These are phyloP conservation scores for Scarus forsteni DNA, from an alignment of 2,797 vertebrate genomes.

Conservation along the genomic window DNA sequence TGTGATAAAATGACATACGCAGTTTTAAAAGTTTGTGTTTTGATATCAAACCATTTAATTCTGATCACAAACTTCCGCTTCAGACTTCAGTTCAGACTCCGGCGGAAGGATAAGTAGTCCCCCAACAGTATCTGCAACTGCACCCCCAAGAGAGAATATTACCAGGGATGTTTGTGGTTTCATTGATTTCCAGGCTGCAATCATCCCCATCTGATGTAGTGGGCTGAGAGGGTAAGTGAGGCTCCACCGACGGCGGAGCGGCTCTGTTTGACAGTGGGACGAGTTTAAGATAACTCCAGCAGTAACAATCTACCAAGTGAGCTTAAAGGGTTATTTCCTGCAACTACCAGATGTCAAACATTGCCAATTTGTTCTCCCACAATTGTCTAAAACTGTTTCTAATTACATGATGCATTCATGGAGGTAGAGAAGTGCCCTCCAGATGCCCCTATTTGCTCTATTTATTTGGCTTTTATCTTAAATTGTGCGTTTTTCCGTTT, in stretches of 20 bases:
- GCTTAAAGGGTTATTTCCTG: constrained; percentile 42
- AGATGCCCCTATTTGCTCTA: constrained; percentile 8
- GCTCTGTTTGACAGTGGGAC: constrained; percentile 56
- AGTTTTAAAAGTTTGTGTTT: constrained; percentile 16
- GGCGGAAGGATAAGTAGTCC: constrained; percentile 58
- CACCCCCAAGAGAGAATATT: constrained; percentile 77
- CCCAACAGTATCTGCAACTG: constrained; percentile 64
- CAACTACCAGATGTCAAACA: constrained; percentile 20
- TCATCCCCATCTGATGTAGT: constrained; percentile 83
- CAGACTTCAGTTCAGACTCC: constrained; percentile 31
- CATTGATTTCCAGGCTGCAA: constrained; percentile 83
- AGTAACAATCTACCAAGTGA: constrained; percentile 33
- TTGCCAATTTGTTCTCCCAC: constrained; percentile 12
- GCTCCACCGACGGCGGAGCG: constrained; percentile 38
- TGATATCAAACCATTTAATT: constrained; percentile 2
- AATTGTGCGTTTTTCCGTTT: not conserved
- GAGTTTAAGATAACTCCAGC: constrained; percentile 52
- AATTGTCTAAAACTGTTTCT: constrained; percentile 26
- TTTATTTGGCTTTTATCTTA: constrained; percentile 24
- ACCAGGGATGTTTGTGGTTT: constrained; percentile 85
- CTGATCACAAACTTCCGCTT: constrained; percentile 5
- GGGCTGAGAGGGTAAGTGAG: constrained; percentile 74
- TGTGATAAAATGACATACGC: not conserved
- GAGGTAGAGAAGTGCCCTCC: not conserved
- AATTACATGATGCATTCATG: constrained; percentile 4